Evolutionary conservation across 2,797 vertebrate species (phyloP).

Genomic region (Gila robusta): DNA sequence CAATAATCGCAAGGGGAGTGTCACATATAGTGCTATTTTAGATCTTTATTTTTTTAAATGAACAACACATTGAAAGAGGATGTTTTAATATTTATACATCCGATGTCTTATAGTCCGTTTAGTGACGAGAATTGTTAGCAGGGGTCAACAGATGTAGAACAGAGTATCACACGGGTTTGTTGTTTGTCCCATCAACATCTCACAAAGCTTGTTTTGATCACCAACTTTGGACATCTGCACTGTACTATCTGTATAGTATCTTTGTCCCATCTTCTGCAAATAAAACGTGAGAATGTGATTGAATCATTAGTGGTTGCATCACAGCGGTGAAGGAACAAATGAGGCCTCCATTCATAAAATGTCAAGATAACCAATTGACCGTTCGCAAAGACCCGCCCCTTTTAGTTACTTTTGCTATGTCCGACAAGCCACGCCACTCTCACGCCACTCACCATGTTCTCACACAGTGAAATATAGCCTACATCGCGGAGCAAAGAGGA

Average conservation of each 20-base stretch:
- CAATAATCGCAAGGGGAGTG: constrained; percentile 50
- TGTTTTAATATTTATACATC: constrained; percentile 46
- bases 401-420: too few species aligned
- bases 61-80: constrained; percentile 27
- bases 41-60: constrained; percentile 55
- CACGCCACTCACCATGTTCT: too few species aligned
- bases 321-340: constrained; percentile 77
- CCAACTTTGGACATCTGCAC: not conserved
- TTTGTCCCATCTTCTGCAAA: not conserved
- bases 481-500: too few species aligned
- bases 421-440: too few species aligned
- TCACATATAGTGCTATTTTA: constrained; percentile 6
- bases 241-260: not conserved
- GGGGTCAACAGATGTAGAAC: not conserved
- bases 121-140: not conserved
- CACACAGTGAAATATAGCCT: too few species aligned
- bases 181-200: not conserved
- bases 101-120: constrained; percentile 15
- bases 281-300: not conserved
- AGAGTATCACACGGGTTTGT: not conserved
- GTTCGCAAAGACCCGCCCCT: too few species aligned
- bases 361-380: constrained; percentile 79
- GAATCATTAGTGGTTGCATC: constrained; percentile 74
- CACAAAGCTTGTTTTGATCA: not conserved
- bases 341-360: constrained; percentile 77